These are phyloP conservation scores for Rattus rattus DNA, from an alignment of 2,113 vertebrate species.

Conservation along the genomic window DNA sequence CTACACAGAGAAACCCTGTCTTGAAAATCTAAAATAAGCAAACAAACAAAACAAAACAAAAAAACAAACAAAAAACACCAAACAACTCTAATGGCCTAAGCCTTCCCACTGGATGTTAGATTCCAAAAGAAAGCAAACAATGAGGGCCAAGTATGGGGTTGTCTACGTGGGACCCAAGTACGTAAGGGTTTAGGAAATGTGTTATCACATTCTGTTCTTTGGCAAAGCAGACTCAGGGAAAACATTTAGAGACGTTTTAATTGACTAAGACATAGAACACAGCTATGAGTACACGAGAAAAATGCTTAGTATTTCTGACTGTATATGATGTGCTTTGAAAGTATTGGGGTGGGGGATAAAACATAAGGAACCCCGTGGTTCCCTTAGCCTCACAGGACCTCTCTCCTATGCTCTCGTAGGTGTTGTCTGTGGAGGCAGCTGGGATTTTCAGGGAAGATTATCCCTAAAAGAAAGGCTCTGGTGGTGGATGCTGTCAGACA, in stretches of 20 bases:
- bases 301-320: background rate
- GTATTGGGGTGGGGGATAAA: background rate
- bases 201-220: background rate
- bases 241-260: background rate
- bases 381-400: background rate
- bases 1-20: too few species aligned
- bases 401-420: background rate
- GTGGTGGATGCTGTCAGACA: too few species aligned
- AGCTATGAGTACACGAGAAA: background rate
- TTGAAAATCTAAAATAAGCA: too few species aligned
- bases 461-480: background rate
- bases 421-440: background rate
- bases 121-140: background rate
- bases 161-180: background rate
- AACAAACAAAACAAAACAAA: too few species aligned
- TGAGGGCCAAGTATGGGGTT: background rate
- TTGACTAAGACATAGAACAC: background rate
- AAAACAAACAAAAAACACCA: background rate
- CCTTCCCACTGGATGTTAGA: background rate
- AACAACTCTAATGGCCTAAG: background rate
- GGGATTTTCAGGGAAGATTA: background rate
- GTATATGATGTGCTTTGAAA: background rate
- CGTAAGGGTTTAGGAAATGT: background rate
- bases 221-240: background rate
- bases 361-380: background rate